Evolutionary conservation across 2,797 vertebrate species (phyloP), one percentile per base, ranked within the genome.

Genomic region (Danio kyathit): DNA sequence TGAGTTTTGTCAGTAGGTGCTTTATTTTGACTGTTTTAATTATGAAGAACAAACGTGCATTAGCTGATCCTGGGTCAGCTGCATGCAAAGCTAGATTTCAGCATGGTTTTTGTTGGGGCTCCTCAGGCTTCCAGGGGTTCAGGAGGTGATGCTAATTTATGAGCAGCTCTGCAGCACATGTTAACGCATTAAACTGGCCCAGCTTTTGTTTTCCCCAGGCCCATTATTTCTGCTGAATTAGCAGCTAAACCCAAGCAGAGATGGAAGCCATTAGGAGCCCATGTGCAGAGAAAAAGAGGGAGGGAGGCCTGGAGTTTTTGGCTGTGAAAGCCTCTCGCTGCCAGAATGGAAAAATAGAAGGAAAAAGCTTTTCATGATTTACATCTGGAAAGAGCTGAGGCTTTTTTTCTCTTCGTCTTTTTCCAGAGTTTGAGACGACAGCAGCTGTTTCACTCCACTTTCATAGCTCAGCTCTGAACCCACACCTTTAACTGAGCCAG

Each of bases 221-320:
- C 94, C 93, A 90, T 93, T 94, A 95, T 97, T 97, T 96, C 93
- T 97, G 96, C 96, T 96, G 96, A 97, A 96, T 96, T 96, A 96
- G 96, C 95, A 96, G 91, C 92, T 92, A 91, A 74, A 60, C 92
- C 74, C 90, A 91, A 90, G 93, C 93, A 94, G 93, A 90, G 86
- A 90, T 95, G 96, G 95, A 92, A 89, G 94, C 94, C 94, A 95
- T 97, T 96, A 96, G 13, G 71, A 72, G 57, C 29, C 4, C 6
- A 21, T 43, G 41, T 82, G 83, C 77, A 48, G 56, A 73, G 51
- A 43, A 56, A 79, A 44, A n/a, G 41, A 63, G 52, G 14, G 67
- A 16, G 10, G 12, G 54, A 52, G 52, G 54, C 17, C 61, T 60
- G 38, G 1, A 81, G 43, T 49, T 41, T 69, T 78, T 77, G 64